Percentiles rank a stretch among this genome's conserved stretches.
Evolutionary conservation across 2,797 vertebrate species (phyloP).

Genomic region (Australoheros facetus): DNA sequence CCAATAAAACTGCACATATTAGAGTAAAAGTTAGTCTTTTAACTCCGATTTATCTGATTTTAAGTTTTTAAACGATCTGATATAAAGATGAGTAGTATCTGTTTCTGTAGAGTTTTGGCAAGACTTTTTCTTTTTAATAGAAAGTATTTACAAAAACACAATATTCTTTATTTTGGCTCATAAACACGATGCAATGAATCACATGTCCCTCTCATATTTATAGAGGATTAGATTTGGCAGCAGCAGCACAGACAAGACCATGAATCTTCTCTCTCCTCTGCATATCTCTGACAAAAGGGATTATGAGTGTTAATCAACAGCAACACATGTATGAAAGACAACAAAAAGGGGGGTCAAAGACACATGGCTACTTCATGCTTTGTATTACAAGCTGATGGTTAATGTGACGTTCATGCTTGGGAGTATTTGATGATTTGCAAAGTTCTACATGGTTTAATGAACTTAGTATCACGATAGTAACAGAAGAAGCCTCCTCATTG

Average conservation of each 20-base stretch:
- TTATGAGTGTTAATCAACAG: conserved; percentile 17
- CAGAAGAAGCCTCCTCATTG: too few relatives aligned
- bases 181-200: background rate
- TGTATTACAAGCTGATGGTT: background rate
- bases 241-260: background rate
- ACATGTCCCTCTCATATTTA: background rate
- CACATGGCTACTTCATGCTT: background rate
- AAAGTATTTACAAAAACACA: background rate
- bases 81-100: background rate
- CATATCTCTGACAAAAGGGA: conserved; percentile 27
- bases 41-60: background rate
- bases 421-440: background rate
- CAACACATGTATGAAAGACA: conserved; percentile 3
- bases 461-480: too few relatives aligned
- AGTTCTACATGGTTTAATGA: background rate
- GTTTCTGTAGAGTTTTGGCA: background rate
- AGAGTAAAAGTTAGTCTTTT: background rate
- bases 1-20: conserved; percentile 19
- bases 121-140: background rate
- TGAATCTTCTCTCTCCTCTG: conserved; percentile 22
- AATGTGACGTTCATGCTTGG: background rate
- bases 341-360: background rate
- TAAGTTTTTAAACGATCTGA: background rate
- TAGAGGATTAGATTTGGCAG: conserved; percentile 31
- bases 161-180: background rate